Conservation (phyloP, 2,113 vertebrate genomes). For the Saiga tatarica region DNA sequence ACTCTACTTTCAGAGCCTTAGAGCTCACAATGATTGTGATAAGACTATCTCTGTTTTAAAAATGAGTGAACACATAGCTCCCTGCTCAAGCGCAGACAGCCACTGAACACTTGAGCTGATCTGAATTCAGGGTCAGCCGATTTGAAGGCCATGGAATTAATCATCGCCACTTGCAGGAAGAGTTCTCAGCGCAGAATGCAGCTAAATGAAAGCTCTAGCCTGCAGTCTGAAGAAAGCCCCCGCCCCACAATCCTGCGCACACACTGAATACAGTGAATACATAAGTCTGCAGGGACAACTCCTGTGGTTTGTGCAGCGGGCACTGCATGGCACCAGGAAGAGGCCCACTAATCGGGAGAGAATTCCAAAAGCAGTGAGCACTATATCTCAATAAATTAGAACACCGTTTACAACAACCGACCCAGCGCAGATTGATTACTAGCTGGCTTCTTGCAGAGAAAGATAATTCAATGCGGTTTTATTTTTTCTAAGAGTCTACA, state of each 20-base stretch:
- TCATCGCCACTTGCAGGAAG: no score
- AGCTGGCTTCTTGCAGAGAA: not conserved
- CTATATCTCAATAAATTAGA: not conserved
- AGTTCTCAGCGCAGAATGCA: not conserved
- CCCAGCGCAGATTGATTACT: no score
- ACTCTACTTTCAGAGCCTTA: fast-evolving
- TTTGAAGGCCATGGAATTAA: not conserved
- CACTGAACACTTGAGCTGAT: not conserved
- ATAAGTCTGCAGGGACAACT: fast-evolving
- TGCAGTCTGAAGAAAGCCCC: not conserved
- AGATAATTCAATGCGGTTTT: not conserved
- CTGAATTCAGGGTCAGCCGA: fast-evolving
- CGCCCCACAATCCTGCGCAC: no score
- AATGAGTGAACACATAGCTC: not conserved
- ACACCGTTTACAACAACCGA: not conserved
- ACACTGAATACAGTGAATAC: fast-evolving
- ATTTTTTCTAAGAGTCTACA: not conserved
- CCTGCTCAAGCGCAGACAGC: not conserved
- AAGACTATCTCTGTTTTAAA: not conserved
- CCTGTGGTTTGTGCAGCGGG: fast-evolving
- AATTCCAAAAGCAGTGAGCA: not conserved
- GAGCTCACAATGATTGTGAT: not conserved
- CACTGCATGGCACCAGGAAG: not conserved
- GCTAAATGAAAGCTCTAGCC: not conserved
- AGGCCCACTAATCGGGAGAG: no score